Evolutionary conservation across 2,113 vertebrate genomes (phyloP).

Genomic region (Aspidoscelis tigris): DNA sequence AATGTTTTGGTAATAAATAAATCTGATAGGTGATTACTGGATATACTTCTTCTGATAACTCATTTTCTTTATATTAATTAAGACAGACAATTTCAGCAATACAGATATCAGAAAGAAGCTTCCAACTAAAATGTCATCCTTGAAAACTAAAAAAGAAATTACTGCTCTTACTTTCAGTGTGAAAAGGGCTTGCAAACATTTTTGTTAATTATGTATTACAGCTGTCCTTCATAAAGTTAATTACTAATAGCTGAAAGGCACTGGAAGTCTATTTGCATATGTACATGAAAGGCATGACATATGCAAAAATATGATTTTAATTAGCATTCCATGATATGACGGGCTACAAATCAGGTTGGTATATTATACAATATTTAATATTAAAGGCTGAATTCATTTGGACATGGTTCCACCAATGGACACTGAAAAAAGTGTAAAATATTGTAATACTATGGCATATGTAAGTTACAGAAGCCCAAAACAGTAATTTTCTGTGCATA

Average conservation of each 20-base stretch:
- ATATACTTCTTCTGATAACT: slow-evolving; percentile 37
- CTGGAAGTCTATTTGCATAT: slow-evolving; percentile 92
- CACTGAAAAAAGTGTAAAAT: slow-evolving; percentile 60
- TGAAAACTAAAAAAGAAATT: slow-evolving; percentile 64
- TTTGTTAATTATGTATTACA: slow-evolving; percentile 99
- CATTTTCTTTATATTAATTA: slow-evolving; percentile 64
- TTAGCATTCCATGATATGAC: slow-evolving; percentile 94
- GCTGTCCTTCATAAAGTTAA: slow-evolving; percentile 99
- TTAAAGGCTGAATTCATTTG: slow-evolving; percentile 85
- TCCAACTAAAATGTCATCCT: slow-evolving; percentile 70
- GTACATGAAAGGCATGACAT: slow-evolving; percentile 94
- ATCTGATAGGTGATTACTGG: slow-evolving; percentile 51
- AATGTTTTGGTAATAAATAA: slow-evolving; percentile 26
- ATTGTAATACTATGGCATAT: slow-evolving; percentile 31
- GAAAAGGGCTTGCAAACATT: slow-evolving; percentile 94
- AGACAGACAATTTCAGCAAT: slow-evolving; percentile 60
- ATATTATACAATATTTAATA: slow-evolving; percentile 92
- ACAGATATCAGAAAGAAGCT: slow-evolving; percentile 67
- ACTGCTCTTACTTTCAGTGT: slow-evolving; percentile 85
- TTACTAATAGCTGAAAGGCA: slow-evolving; percentile 98
- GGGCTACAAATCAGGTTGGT: slow-evolving; percentile 96
- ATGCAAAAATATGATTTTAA: slow-evolving; percentile 98
- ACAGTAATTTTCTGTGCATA: slow-evolving; percentile 49
- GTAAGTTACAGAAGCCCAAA: slow-evolving; percentile 56
- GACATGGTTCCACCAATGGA: slow-evolving; percentile 80